A percentile compares a stretch with the other conserved stretches of the same genome.
Evolutionary conservation across 2,113 vertebrate species (phyloP).

Genomic region (Semicossyphus pulcher): DNA sequence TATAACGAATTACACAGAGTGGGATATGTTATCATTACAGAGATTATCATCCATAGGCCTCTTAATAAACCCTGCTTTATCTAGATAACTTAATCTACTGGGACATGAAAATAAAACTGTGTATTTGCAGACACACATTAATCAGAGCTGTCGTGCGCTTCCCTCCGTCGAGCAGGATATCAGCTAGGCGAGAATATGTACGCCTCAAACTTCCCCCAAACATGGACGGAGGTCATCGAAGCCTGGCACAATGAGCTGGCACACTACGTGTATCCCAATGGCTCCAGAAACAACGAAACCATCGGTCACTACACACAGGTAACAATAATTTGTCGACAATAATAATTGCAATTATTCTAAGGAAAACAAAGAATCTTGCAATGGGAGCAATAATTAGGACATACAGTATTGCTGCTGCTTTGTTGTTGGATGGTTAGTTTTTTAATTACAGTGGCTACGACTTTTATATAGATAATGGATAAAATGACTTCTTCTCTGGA

Average conservation of each 20-base stretch:
- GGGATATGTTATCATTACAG: constrained; percentile 19
- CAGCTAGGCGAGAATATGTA: constrained; percentile 79
- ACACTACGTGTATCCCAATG: constrained; percentile 55
- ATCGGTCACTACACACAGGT: constrained; percentile 82
- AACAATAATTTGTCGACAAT: too few species aligned
- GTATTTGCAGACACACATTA: constrained; percentile 27
- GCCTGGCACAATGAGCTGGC: constrained; percentile 72
- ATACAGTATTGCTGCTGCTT: not conserved
- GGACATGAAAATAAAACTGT: constrained; percentile 25
- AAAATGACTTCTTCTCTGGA: too few species aligned
- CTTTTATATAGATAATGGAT: too few species aligned
- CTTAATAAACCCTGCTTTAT: constrained; percentile 30
- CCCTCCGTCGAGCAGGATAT: constrained; percentile 61
- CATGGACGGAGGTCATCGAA: constrained; percentile 52
- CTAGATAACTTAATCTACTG: constrained; percentile 4
- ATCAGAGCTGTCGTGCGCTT: constrained; percentile 19
- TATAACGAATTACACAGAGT: constrained; percentile 19
- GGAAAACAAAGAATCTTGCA: too few species aligned
- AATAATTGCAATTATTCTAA: too few species aligned
- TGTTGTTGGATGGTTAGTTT: too few species aligned
- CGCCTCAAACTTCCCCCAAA: accelerated
- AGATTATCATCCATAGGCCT: constrained; percentile 19
- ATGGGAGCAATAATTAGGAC: too few species aligned
- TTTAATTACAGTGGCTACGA: too few species aligned
- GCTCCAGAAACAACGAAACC: constrained; percentile 5